Evolutionary conservation across 2,113 vertebrate genomes (phyloP).

Genomic region (Grus americana): DNA sequence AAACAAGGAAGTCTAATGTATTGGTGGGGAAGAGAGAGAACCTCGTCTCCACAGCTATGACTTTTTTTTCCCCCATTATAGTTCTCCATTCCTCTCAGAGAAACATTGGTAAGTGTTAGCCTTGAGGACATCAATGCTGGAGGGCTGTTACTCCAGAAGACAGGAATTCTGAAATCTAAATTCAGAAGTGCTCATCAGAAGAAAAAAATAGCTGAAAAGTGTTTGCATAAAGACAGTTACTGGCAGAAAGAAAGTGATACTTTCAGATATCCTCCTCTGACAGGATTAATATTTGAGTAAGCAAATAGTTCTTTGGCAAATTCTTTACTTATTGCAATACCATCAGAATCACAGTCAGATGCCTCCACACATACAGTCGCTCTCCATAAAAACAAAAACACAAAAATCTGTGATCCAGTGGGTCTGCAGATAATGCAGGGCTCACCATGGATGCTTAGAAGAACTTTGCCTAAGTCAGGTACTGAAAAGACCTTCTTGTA

Average conservation of each 20-base stretch:
- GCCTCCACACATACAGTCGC: neutral
- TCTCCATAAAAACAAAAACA: neutral
- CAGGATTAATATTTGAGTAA: slow-evolving; percentile 37
- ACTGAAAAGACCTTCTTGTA: neutral
- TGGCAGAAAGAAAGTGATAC: slow-evolving; percentile 22
- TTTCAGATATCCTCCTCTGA: neutral
- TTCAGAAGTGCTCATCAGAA: neutral
- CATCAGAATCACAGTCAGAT: neutral
- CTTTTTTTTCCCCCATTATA: neutral
- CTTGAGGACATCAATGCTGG: neutral
- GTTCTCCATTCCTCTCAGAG: neutral
- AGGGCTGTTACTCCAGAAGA: neutral
- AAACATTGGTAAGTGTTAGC: neutral
- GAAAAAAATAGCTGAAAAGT: neutral
- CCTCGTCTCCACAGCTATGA: neutral
- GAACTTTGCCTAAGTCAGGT: neutral
- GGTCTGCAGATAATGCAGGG: neutral
- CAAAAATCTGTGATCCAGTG: neutral
- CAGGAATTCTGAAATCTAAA: neutral
- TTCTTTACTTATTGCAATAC: slow-evolving; percentile 25
- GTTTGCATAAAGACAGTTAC: slow-evolving; percentile 15
- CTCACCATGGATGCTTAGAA: neutral
- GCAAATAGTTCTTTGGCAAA: slow-evolving; percentile 6
- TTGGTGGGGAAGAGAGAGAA: neutral
- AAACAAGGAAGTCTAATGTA: neutral